phyloP scores from a whole-genome alignment of 2,888 invertebrate species.

The Pristionchus japonicus region DNA sequence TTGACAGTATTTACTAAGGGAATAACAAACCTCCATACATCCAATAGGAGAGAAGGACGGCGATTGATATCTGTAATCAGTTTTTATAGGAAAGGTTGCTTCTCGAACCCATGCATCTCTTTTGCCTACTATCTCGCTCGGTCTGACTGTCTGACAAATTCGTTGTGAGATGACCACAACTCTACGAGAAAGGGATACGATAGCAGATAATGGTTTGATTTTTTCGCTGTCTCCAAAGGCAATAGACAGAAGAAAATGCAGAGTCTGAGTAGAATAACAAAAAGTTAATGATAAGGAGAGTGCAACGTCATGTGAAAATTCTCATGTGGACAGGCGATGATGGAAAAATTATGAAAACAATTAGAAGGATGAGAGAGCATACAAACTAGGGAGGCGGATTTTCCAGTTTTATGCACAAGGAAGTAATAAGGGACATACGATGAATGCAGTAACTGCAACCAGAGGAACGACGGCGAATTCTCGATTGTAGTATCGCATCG shows the following conservation, averaged over 20 bases:
- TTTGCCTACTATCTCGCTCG: no score
- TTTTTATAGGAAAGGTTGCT: no score
- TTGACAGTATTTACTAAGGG: not conserved
- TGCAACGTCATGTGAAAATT: not conserved
- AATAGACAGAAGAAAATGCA: no score
- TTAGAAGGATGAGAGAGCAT: not conserved
- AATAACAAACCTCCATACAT: slow-evolving; percentile 19
- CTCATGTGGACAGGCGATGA: not conserved
- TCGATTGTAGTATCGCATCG: not conserved
- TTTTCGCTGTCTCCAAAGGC: no score
- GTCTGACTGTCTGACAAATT: not conserved
- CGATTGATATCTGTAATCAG: not conserved
- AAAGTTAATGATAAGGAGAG: not conserved
- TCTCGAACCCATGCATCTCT: no score
- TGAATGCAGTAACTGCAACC: not conserved
- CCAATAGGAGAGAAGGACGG: not conserved
- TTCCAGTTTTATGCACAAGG: not conserved
- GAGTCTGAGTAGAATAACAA: not conserved
- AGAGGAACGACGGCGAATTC: not conserved
- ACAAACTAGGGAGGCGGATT: not conserved
- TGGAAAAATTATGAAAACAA: not conserved
- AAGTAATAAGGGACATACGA: not conserved
- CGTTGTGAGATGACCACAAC: not conserved
- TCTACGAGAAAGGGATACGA: not conserved
- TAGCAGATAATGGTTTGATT: no score